A percentile compares a stretch with the other conserved stretches of the same genome.
These are phyloP conservation scores for Dolichallabes microphthalmus DNA, from an alignment of 2,113 vertebrate genomes.

Conservation along the genomic window DNA sequence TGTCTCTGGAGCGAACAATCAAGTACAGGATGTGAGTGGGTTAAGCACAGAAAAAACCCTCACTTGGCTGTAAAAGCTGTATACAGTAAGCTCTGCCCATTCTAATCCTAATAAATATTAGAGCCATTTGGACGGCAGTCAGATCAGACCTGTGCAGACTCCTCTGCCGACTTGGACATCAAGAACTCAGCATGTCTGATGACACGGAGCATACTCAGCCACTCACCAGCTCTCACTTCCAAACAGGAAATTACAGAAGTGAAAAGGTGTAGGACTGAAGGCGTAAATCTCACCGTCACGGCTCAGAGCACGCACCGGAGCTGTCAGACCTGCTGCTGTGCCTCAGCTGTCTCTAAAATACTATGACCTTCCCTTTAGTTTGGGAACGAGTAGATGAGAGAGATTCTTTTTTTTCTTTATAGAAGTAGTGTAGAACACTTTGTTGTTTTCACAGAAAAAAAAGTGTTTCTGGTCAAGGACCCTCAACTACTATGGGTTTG, in stretches of 20 bases:
- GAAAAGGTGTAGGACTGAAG: conserved; percentile 59
- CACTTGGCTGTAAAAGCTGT: background rate
- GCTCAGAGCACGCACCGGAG: conserved; percentile 53
- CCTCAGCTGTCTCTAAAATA: conserved; percentile 10
- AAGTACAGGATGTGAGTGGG: background rate
- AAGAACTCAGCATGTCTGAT: conserved; percentile 50
- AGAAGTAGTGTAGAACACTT: background rate
- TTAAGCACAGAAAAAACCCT: background rate
- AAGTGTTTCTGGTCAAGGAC: background rate
- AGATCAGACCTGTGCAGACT: conserved; percentile 36
- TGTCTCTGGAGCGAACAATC: background rate
- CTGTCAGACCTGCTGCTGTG: conserved; percentile 36
- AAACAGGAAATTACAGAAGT: conserved; percentile 69
- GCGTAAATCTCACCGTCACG: conserved; percentile 65
- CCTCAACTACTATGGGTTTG: too few relatives aligned
- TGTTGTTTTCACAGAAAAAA: background rate
- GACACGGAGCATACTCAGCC: conserved; percentile 55
- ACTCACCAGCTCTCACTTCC: conserved; percentile 56
- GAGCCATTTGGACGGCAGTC: conserved; percentile 43
- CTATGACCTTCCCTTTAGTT: conserved; percentile 32
- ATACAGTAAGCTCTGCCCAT: conserved; percentile 7
- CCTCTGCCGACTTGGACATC: conserved; percentile 38
- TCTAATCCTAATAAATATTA: conserved; percentile 48
- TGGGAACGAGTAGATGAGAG: background rate
- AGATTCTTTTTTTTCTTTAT: background rate